phyloP scores from a whole-genome alignment of 1,140 invertebrate species.

The Ceratitis capitata region DNA sequence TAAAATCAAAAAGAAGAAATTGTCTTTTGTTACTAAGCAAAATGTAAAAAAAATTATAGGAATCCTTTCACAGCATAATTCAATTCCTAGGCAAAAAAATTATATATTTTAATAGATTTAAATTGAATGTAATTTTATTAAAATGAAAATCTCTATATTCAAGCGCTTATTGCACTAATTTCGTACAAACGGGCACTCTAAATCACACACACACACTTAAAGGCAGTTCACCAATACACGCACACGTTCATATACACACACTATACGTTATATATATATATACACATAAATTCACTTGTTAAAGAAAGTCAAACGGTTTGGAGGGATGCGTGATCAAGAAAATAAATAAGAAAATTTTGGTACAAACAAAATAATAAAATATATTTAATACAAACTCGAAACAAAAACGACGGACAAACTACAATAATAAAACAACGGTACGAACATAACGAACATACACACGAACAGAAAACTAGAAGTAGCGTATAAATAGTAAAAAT shows the following conservation, averaged over 20 bases:
- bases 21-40: no score
- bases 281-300: constrained; percentile 13
- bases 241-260: constrained; percentile 28
- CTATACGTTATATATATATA: constrained; percentile 3
- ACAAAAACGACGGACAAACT: constrained; percentile 45
- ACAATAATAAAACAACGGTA: no score
- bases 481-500: not conserved
- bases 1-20: not conserved
- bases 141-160: not conserved
- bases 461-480: constrained; percentile 3
- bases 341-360: constrained; percentile 37
- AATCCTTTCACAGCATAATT: no score
- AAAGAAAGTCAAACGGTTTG: constrained; percentile 56
- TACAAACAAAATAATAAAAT: constrained; percentile 42
- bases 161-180: constrained; percentile 33
- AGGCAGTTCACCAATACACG: not conserved
- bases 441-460: no score
- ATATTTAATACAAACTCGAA: not conserved
- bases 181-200: constrained; percentile 23
- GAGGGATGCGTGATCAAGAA: constrained; percentile 73
- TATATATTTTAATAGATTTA: not conserved
- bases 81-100: not conserved
- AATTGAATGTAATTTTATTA: not conserved
- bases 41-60: no score
- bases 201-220: not conserved